Conservation (phyloP, 2,113 vertebrate genomes). For the Motacilla alba region DNA sequence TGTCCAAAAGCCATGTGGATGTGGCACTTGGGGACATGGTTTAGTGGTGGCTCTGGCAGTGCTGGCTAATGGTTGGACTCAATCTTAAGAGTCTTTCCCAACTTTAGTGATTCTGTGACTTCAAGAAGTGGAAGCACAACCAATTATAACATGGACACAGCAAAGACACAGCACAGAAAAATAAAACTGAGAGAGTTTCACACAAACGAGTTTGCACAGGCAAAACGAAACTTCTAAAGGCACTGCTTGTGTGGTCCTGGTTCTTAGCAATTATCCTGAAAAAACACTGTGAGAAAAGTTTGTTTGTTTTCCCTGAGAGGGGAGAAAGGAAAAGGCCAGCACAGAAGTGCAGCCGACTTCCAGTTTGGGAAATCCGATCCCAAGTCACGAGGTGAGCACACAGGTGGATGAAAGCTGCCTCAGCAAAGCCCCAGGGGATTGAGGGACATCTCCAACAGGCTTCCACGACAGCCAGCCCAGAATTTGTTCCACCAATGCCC, state of each 20-base stretch:
- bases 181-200: background rate
- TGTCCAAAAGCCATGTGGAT: background rate
- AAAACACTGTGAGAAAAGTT: background rate
- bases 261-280: background rate
- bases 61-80: background rate
- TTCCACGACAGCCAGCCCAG: background rate
- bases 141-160: background rate
- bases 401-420: background rate
- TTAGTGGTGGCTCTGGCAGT: background rate
- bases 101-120: background rate
- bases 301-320: background rate
- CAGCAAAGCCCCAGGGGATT: background rate
- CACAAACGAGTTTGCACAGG: background rate
- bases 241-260: background rate
- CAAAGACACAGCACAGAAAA: background rate
- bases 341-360: background rate
- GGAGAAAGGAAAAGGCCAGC: background rate
- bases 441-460: background rate
- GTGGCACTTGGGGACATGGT: background rate
- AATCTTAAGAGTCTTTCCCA: background rate
- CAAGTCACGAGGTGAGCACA: background rate
- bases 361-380: background rate
- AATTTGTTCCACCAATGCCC: background rate
- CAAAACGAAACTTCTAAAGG: background rate
- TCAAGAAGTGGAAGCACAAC: background rate